Base-by-base conservation (phyloP, 2,797 vertebrate genomes). In the Semaprochilodus insignis region DNA sequence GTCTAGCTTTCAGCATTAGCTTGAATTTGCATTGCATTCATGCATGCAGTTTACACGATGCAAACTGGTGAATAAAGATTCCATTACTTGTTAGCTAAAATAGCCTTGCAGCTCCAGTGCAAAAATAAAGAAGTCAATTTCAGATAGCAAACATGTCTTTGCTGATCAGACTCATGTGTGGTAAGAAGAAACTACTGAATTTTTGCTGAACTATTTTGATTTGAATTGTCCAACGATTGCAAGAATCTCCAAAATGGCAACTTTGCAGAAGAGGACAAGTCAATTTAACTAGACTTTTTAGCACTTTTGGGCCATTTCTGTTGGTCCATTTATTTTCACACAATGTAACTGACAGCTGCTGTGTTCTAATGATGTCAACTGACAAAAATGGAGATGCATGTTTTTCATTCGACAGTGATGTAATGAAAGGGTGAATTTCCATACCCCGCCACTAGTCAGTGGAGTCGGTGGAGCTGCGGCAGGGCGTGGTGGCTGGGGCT, bases 371-470 rank as follows among this genome's bases (percentile, higher is more conserved):
- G 31, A 31, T 31, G 31, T 31, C 1, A 31, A 31, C 31, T 31
- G 31, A 31, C 31, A 31, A 31, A 31, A 31, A 31, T 31, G 31
- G 31, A 31, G 31, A 31, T 31, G 3, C 31, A 31, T 31, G 1
- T 31, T 31, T 1, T 31, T 31, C 31, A 31, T 31, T 31, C 31
- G 1, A 31, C 1, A 31, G 31, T 31, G 31, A 1, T 31, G 3
- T 21, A 67, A 17, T n/a, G 48, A 23, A 60, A 36, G 19, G 19
- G 40, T 57, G 70, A 54, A 69, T 23, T 80, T 74, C 62, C 92
- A 91, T 83, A 95, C 94, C 92, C 83, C 88, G 86, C 91, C 93
- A 91, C 89, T 77, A 85, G 92, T 31, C 31, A 1, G 48, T 51
- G 62, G 77, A 80, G 93, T 91, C 5, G 91, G 91, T 81, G 81